Evolutionary conservation across 2,797 vertebrate genomes (phyloP).

Genomic region (Amphiprion clarkii): DNA sequence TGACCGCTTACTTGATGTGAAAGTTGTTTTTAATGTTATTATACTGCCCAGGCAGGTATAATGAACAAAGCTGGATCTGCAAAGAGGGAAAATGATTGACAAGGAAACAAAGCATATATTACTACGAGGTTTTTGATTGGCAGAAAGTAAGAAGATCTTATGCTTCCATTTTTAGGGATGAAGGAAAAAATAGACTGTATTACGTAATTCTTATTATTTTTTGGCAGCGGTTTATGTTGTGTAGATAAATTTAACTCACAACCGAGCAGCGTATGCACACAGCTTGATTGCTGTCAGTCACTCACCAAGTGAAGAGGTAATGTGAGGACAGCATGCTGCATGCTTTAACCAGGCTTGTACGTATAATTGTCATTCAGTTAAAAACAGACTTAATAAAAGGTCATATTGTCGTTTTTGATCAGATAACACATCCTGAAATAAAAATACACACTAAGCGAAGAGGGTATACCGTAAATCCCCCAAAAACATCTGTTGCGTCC

Average conservation of each 20-base stretch:
- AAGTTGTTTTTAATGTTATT: neutral
- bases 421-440: neutral
- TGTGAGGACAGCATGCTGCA: neutral
- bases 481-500: neutral
- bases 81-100: conserved; percentile 7
- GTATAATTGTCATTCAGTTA: neutral
- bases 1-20: neutral
- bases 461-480: neutral
- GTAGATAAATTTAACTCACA: neutral
- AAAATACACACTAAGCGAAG: neutral
- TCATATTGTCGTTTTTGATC: neutral
- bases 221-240: neutral
- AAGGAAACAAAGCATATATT: conserved; percentile 12
- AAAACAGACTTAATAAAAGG: conserved; percentile 8
- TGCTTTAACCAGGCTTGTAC: conserved; percentile 7
- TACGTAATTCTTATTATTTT: conserved; percentile 6
- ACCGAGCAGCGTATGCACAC: conserved; percentile 1
- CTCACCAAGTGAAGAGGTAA: conserved; percentile 10
- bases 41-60: neutral
- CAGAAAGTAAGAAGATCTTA: conserved; percentile 4
- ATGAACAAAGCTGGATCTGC: neutral
- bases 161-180: conserved; percentile 10
- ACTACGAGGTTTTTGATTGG: neutral
- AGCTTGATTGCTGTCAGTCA: neutral
- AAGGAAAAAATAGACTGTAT: neutral